Conservation (phyloP, 2,888 invertebrate genomes). For the Bursaphelenchus okinawaensis region DNA sequence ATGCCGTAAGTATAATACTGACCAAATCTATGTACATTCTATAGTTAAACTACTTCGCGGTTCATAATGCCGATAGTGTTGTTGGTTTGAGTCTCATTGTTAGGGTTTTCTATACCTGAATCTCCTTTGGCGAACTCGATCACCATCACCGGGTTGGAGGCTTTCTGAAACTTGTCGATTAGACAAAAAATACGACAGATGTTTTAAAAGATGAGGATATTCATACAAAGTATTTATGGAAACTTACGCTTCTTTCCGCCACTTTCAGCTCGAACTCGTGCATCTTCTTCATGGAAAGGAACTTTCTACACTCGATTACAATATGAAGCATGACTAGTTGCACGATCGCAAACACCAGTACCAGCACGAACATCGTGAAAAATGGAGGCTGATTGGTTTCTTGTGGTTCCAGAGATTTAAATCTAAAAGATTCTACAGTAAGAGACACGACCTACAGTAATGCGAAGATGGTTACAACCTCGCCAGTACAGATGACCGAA, state of each 20-base stretch:
- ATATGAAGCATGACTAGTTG: conserved; percentile 28
- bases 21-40: too few species aligned
- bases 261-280: conserved; percentile 37
- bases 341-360: conserved; percentile 20
- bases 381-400: conserved; percentile 10
- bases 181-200: not conserved
- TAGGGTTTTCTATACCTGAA: not conserved
- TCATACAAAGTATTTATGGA: not conserved
- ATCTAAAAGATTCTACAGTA: conserved; percentile 7
- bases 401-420: conserved; percentile 20
- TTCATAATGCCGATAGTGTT: not conserved
- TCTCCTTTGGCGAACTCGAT: conserved; percentile 19
- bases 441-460: conserved; percentile 28
- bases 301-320: conserved; percentile 32
- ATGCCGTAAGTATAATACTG: not conserved
- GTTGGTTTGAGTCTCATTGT: not conserved
- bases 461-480: conserved; percentile 31
- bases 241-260: conserved; percentile 26
- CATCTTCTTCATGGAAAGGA: conserved; percentile 35
- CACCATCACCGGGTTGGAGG: conserved; percentile 25
- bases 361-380: conserved; percentile 18
- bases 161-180: conserved; percentile 17
- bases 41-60: not conserved
- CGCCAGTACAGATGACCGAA: conserved; percentile 36
- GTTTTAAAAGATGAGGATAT: not conserved